Percentiles rank a stretch among this genome's conserved stretches.
phyloP scores from a whole-genome alignment of 2,888 invertebrate genomes.

The Drosophila fungiperda region DNA sequence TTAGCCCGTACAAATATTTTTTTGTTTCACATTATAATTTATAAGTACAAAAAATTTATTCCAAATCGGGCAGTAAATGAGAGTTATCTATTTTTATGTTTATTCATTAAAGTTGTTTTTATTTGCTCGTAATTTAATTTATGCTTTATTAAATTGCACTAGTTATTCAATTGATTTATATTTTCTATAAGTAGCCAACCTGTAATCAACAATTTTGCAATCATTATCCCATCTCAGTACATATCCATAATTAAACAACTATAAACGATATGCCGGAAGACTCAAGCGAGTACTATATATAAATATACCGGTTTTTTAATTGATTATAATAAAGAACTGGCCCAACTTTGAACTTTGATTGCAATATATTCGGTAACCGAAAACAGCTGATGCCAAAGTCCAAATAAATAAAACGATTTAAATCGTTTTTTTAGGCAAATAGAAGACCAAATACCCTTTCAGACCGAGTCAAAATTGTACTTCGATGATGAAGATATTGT shows the following conservation, averaged over 20 bases:
- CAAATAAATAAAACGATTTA: background rate
- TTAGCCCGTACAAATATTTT: background rate
- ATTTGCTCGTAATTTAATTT: background rate
- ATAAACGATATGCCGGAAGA: constrained; percentile 8
- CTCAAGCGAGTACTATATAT: constrained; percentile 1
- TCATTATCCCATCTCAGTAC: constrained; percentile 14
- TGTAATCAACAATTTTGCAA: background rate
- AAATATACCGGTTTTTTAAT: constrained; percentile 43
- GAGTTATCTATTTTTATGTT: background rate
- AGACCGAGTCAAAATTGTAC: background rate
- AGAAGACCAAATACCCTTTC: background rate
- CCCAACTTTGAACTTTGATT: constrained; percentile 15
- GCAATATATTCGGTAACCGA: constrained; percentile 17
- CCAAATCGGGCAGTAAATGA: background rate
- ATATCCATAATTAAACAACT: constrained; percentile 37
- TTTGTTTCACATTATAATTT: background rate
- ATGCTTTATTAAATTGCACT: background rate
- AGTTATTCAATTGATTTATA: background rate
- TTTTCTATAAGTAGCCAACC: background rate
- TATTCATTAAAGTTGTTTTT: background rate
- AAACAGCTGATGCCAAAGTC: constrained; percentile 32
- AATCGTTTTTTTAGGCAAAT: background rate
- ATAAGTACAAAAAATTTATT: background rate
- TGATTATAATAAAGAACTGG: constrained; percentile 18
- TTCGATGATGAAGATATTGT: background rate